phyloP scores from a whole-genome alignment of 2,888 invertebrate genomes.

The Synergus itoensis region DNA sequence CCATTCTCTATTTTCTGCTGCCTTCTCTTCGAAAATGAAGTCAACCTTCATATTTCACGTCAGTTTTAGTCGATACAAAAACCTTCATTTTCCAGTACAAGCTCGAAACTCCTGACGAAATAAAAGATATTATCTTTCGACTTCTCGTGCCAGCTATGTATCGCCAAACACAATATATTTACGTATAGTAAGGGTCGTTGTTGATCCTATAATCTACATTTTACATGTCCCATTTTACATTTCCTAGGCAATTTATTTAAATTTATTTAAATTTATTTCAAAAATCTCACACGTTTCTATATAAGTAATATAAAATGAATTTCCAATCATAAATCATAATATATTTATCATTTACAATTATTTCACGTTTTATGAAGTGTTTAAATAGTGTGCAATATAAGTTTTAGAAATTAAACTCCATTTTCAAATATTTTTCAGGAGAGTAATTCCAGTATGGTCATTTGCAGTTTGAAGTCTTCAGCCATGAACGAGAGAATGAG shows the following conservation, averaged over 20 bases:
- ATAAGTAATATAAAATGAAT: no score
- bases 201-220: neutral
- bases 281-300: neutral
- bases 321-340: no score
- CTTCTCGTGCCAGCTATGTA: neutral
- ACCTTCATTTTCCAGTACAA: conserved; percentile 39
- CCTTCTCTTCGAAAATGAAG: conserved; percentile 40
- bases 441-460: neutral
- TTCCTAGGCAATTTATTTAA: neutral
- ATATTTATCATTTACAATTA: no score
- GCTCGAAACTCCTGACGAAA: conserved; percentile 30
- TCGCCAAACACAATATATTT: conserved; percentile 12
- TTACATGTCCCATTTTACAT: neutral
- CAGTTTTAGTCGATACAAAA: conserved; percentile 40
- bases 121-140: conserved; percentile 37
- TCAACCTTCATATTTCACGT: conserved; percentile 41
- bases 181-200: neutral
- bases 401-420: neutral
- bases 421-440: neutral
- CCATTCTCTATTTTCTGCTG: conserved; percentile 32
- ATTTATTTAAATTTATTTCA: neutral
- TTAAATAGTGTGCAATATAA: neutral
- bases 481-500: conserved; percentile 1
- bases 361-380: neutral
- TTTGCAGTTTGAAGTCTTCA: neutral